Evolutionary conservation across 1,140 invertebrate genomes (phyloP), one percentile per base, ranked within the genome.

Genomic region (Tetraneura akinire): DNA sequence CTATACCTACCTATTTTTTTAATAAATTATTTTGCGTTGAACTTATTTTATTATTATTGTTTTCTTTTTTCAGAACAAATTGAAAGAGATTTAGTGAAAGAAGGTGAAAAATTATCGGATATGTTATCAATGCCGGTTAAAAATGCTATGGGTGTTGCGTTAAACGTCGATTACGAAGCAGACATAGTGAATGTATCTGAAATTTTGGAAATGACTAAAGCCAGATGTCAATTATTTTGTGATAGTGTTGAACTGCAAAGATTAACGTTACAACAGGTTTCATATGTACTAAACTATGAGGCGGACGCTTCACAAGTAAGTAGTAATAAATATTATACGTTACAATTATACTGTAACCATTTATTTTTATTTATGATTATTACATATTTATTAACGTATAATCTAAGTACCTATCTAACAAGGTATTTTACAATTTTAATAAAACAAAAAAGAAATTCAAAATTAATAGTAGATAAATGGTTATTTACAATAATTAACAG

Each of bases 101-200:
- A 93, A 86, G 92, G 92, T 18, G 92, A 94, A 85, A 92, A 91
- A 83, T 86, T 94, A 42, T 90, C 92, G 29, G 92, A 94, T 85
- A 89, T 94, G 85, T 87, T 94, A 71, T 91, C 92, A 10, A 90
- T 93, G 87, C 92, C 92, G 13, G 89, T 93, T 57, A 93, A 94
- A 86, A 92, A 94, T 85, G 91, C 92, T 0, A 86, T 92, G 74
- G 91, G 92, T 26, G 88, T 91, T 81, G 92, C 93, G 84, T 88
- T 93, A 83, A 86, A 88, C 18, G 88, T 92, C 10, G 90, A 93
- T 87, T 93, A 93, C 81, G 89, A 88, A 37, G 87, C 88, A 83
- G 91, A 93, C 82, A 92, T 92, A 29, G 86, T 89, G 45, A 91
- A 92, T 83, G 88, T 93, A 53, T 87, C 89, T 78, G 90, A 91